phyloP scores from a whole-genome alignment of 2,113 vertebrate genomes.

The Turnix velox region DNA sequence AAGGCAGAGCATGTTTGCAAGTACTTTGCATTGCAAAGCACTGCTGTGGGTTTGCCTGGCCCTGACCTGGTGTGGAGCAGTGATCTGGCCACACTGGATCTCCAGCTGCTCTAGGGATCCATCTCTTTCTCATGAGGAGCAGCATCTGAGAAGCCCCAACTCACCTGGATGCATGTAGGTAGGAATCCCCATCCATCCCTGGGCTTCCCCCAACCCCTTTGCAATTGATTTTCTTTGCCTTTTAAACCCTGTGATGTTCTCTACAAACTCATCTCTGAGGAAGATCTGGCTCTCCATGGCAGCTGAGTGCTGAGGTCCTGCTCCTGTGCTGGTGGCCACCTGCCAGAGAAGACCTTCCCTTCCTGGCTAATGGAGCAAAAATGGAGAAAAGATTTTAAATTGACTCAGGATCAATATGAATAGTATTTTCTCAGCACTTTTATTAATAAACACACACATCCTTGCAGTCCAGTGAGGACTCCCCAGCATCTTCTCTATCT shows the following conservation, averaged over 20 bases:
- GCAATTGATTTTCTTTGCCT: neutral
- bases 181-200: neutral
- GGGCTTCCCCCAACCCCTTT: neutral
- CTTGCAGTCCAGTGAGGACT: neutral
- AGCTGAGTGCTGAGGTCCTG: neutral
- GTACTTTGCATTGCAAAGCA: neutral
- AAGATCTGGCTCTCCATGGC: neutral
- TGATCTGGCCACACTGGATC: neutral
- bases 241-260: neutral
- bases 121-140: rapidly evolving
- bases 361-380: neutral
- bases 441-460: neutral
- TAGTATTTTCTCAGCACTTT: neutral
- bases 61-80: neutral
- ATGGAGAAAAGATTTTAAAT: neutral
- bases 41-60: neutral
- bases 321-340: neutral
- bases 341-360: neutral
- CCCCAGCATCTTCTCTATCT: neutral
- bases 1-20: rapidly evolving
- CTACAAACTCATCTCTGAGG: neutral
- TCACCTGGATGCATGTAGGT: neutral
- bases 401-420: neutral
- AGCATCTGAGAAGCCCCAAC: neutral
- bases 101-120: rapidly evolving